Conservation (phyloP, 2,113 vertebrate species). For the Pelusios castaneus region DNA sequence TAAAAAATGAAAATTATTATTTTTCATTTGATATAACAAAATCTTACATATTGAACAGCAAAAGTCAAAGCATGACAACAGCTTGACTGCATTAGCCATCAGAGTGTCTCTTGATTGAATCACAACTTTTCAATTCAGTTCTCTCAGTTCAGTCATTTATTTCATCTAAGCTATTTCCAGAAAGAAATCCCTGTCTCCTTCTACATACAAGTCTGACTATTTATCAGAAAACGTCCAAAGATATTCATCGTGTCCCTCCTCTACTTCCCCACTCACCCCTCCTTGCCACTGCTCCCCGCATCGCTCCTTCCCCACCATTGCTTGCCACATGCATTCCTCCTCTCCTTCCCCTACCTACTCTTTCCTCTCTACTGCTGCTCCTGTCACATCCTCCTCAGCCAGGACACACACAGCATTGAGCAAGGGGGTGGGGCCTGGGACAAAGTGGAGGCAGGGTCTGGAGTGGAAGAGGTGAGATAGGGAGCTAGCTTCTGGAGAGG, state of each 20-base stretch:
- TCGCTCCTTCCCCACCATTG: no score
- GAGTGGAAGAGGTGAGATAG: no score
- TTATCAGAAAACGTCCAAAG: background rate
- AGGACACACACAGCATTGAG: no score
- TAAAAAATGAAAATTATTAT: background rate
- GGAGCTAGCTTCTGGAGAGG: no score
- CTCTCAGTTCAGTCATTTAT: background rate
- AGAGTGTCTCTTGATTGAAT: background rate
- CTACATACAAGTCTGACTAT: background rate
- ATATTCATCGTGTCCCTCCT: background rate
- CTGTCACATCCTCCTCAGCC: no score
- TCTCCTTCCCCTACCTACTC: no score
- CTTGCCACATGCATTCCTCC: no score
- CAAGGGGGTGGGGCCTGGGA: no score
- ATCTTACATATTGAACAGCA: background rate
- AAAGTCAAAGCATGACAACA: background rate
- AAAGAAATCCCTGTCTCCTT: background rate
- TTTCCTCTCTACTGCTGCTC: no score
- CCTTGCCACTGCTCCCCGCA: no score
- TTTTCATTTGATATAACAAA: background rate
- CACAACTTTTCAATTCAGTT: background rate
- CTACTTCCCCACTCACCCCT: no score
- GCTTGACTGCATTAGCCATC: constrained; percentile 29
- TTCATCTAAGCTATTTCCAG: background rate
- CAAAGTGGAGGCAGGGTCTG: no score